Evolutionary conservation across 1,140 invertebrate species (phyloP).

Genomic region (Drosophila equinoxialis): DNA sequence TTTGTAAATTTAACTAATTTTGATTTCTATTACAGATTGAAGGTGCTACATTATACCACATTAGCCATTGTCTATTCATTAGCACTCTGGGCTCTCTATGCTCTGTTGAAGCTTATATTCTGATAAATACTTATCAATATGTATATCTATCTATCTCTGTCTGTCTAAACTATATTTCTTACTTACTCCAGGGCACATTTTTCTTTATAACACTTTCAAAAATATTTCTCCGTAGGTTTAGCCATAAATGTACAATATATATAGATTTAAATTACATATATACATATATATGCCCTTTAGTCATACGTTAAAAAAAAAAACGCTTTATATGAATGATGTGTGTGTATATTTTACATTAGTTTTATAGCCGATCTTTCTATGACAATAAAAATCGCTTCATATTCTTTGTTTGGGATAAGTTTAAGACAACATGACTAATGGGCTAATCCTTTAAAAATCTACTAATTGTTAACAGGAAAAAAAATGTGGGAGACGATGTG

Average conservation of each 20-base stretch:
- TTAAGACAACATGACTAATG: background rate
- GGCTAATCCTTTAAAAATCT: background rate
- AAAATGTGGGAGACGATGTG: background rate
- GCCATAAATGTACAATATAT: conserved; percentile 38
- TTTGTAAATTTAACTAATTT: background rate
- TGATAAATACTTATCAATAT: conserved; percentile 42
- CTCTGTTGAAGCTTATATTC: conserved; percentile 59
- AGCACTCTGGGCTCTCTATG: conserved; percentile 61
- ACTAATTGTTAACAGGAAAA: background rate
- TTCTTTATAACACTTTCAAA: conserved; percentile 1
- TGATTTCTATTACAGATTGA: conserved; percentile 59
- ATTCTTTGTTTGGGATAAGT: conserved; percentile 63
- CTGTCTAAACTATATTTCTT: conserved; percentile 14
- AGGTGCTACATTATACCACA: conserved; percentile 73
- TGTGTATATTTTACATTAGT: conserved; percentile 45
- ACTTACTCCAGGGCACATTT: conserved; percentile 46
- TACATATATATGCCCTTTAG: conserved; percentile 50
- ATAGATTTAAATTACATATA: conserved; percentile 28
- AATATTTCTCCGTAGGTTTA: conserved; percentile 30
- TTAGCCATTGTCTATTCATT: conserved; percentile 67
- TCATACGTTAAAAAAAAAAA: conserved; percentile 49
- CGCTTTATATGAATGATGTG: conserved; percentile 56
- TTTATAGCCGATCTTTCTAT: conserved; percentile 31
- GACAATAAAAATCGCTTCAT: conserved; percentile 71
- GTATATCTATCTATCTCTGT: background rate